Evolutionary conservation across 2,113 vertebrate genomes (phyloP), one percentile per base, ranked within the genome.

Genomic region (Labeo rohita): DNA sequence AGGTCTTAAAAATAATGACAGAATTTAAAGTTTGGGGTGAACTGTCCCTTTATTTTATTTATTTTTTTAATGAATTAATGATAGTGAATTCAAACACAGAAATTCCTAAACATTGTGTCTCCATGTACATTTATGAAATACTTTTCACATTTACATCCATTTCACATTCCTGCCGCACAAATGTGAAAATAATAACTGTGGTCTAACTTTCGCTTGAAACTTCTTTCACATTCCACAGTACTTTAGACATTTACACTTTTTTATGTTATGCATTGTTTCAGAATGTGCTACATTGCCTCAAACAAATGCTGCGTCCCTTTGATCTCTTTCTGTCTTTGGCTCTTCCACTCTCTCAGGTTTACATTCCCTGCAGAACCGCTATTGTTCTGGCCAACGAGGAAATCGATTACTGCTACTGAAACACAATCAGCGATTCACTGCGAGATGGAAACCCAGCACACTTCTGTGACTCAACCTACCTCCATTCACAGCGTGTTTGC

Each of bases 341-440:
- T 86, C 23, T 88, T 61, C 87, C 73, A 80, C 77, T 88, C 52
- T 76, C 85, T 82, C 91, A 96, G 95, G 94, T 96, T 89, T 96
- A 96, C 93, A 93, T 96, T 91, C 95, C 95, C 90, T 95, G 94
- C 94, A 95, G 95, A 92, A 95, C 93, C 52, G 94, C 95, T 78
- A 89, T 95, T 89, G 93, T 95, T 89, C 92, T 96, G 92, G 94
- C 93, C 93, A 95, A 96, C 86, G 94, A 94, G 87, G 94, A 95
- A 91, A 93, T 92, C 84, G 91, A 95, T 93, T 93, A 94, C 93
- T 94, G 93, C 91, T 92, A 95, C 94, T 95, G 94, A 93, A 90
- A 90, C 90, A 84, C 90, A 89, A 92, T 91, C 91, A 88, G 91
- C 90, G 89, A 89, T 90, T 88, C 90, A 82, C 90, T 87, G 86